These are phyloP conservation scores for Erannis defoliaria DNA, from an alignment of 2,888 invertebrate genomes.

Conservation along the genomic window DNA sequence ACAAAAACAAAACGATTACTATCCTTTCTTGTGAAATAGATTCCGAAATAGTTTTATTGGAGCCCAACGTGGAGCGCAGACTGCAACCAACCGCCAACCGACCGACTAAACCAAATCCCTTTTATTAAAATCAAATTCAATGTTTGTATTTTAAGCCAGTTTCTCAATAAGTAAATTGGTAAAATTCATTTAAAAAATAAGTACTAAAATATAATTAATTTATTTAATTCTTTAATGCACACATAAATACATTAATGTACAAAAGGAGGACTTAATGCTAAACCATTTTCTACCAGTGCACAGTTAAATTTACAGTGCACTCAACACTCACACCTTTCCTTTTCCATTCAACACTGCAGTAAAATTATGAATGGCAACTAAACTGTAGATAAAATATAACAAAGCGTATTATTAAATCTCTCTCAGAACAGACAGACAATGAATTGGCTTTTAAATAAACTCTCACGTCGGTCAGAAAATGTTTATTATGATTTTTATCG, in stretches of 20 bases:
- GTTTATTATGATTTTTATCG: conserved; percentile 6
- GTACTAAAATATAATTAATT: too few species aligned
- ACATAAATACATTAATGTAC: background rate
- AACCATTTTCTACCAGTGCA: background rate
- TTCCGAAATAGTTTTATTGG: too few species aligned
- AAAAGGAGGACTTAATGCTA: background rate
- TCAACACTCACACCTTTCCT: background rate
- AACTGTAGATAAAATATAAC: conserved; percentile 4
- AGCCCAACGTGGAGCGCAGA: too few species aligned
- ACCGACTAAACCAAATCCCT: too few species aligned
- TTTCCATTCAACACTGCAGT: conserved; percentile 8
- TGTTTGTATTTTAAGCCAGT: too few species aligned
- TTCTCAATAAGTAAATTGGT: too few species aligned
- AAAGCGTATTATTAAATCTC: conserved; percentile 20
- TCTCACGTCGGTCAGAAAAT: conserved; percentile 34
- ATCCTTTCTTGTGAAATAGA: too few species aligned
- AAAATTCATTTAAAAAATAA: too few species aligned
- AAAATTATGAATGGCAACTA: conserved; percentile 2
- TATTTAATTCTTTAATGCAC: too few species aligned
- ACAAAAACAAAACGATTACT: too few species aligned
- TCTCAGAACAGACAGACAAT: conserved; percentile 25
- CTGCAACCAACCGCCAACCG: too few species aligned
- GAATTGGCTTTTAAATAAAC: conserved; percentile 25
- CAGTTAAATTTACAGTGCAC: conserved; percentile 1
- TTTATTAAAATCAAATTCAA: too few species aligned